Conservation (phyloP, 2,113 vertebrate genomes). For the Chroicocephalus ridibundus region DNA sequence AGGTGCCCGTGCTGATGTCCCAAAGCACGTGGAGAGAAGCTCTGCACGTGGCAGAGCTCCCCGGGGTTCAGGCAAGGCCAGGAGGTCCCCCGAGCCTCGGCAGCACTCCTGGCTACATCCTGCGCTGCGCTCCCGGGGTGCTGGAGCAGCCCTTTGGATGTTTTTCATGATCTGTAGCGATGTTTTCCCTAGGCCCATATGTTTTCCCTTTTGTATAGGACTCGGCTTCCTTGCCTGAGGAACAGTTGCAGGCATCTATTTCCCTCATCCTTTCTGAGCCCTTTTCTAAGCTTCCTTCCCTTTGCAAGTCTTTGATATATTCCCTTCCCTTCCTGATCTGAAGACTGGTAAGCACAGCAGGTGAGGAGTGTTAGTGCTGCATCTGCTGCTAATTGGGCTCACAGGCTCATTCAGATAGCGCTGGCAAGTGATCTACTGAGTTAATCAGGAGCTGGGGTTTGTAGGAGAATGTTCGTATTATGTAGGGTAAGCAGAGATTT, state of each 20-base stretch:
- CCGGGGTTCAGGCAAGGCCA: background rate
- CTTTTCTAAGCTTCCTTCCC: constrained; percentile 60
- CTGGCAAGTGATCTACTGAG: constrained; percentile 56
- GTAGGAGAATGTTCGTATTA: constrained; percentile 43
- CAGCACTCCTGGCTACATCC: background rate
- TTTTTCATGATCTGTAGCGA: constrained; percentile 10
- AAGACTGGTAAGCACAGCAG: constrained; percentile 63
- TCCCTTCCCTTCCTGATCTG: constrained; percentile 66
- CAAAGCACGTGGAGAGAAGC: fast-evolving
- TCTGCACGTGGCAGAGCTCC: background rate
- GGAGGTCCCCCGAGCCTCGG: background rate
- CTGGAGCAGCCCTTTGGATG: background rate
- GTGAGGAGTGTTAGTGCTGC: constrained; percentile 59
- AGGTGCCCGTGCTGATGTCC: background rate
- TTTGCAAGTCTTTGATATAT: constrained; percentile 56
- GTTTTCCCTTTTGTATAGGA: constrained; percentile 31
- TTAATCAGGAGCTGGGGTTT: constrained; percentile 55
- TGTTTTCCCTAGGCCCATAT: constrained; percentile 6
- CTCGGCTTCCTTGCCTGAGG: constrained; percentile 55
- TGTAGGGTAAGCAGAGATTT: constrained; percentile 63
- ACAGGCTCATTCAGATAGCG: constrained; percentile 36
- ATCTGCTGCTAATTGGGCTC: constrained; percentile 72
- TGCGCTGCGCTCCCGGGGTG: fast-evolving
- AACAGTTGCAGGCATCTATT: constrained; percentile 45
- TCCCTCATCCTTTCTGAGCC: constrained; percentile 55